Evolutionary conservation across 2,113 vertebrate species (phyloP).

Genomic region (Nannobrachium achirus): DNA sequence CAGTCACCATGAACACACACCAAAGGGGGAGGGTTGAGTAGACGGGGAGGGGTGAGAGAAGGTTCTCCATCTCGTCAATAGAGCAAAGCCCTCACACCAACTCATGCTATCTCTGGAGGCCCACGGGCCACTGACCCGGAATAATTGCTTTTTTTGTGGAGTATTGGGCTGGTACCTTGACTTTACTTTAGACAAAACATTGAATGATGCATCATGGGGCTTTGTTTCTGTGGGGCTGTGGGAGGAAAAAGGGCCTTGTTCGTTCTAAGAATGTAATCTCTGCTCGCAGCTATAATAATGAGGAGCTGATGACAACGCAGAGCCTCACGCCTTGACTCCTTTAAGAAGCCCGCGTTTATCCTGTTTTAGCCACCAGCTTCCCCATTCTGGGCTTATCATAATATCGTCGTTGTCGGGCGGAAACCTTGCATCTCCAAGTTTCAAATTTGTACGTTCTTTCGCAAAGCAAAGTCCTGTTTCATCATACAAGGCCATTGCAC

Average conservation of each 20-base stretch:
- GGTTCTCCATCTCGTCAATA: slow-evolving; percentile 1
- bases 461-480: too few species aligned
- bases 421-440: too few species aligned
- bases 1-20: slow-evolving; percentile 19
- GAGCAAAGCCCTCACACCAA: neutral
- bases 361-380: too few species aligned
- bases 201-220: neutral
- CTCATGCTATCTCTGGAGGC: slow-evolving; percentile 1
- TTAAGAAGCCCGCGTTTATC: too few species aligned
- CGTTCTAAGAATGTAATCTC: neutral
- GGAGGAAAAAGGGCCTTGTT: neutral
- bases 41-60: neutral
- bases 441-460: too few species aligned
- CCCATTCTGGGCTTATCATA: too few species aligned
- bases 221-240: slow-evolving; percentile 2
- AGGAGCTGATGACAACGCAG: neutral
- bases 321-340: too few species aligned
- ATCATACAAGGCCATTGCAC: too few species aligned
- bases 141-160: slow-evolving; percentile 63
- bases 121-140: slow-evolving; percentile 47
- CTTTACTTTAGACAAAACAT: slow-evolving; percentile 44
- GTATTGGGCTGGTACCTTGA: slow-evolving; percentile 23
- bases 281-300: neutral
- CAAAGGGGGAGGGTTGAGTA: neutral
- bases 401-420: too few species aligned